These are phyloP conservation scores for Lepilemur septentrionalis DNA, from an alignment of 2,797 vertebrate species.

Conservation along the genomic window DNA sequence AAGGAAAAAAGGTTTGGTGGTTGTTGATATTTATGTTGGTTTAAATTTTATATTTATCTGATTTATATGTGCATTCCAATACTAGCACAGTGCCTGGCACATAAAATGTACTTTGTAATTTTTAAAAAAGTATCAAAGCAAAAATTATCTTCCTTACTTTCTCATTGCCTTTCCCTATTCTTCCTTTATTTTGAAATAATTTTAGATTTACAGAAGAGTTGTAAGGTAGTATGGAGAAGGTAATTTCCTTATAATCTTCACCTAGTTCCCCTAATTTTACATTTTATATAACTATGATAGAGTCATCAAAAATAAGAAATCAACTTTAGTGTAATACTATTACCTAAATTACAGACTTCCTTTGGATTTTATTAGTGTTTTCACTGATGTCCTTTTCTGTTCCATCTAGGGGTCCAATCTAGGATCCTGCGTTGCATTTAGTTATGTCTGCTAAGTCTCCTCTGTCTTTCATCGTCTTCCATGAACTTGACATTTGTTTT, in stretches of 20 bases:
- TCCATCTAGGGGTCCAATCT: not conserved
- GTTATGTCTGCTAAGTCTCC: not conserved
- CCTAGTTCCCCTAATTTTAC: not conserved
- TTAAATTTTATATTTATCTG: conserved; percentile 16
- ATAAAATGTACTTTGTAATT: not conserved
- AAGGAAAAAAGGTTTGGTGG: conserved; percentile 94
- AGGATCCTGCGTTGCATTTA: not conserved
- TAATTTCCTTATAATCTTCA: not conserved
- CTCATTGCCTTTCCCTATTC: not conserved
- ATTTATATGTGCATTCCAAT: not conserved
- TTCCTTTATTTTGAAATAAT: not conserved
- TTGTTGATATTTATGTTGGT: conserved; percentile 19
- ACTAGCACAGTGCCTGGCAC: not conserved
- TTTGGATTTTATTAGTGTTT: not conserved
- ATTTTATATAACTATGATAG: not conserved
- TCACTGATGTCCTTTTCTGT: not conserved
- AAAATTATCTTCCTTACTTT: not conserved
- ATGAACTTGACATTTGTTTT: not conserved
- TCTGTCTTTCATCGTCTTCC: not conserved
- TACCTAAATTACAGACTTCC: not conserved
- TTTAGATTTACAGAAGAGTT: not conserved
- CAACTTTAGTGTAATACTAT: not conserved
- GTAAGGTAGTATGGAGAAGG: not conserved
- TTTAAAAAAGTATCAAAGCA: not conserved
- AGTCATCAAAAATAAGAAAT: not conserved